Evolutionary conservation across 2,797 vertebrate species (phyloP).

Genomic region (Platalea minor): DNA sequence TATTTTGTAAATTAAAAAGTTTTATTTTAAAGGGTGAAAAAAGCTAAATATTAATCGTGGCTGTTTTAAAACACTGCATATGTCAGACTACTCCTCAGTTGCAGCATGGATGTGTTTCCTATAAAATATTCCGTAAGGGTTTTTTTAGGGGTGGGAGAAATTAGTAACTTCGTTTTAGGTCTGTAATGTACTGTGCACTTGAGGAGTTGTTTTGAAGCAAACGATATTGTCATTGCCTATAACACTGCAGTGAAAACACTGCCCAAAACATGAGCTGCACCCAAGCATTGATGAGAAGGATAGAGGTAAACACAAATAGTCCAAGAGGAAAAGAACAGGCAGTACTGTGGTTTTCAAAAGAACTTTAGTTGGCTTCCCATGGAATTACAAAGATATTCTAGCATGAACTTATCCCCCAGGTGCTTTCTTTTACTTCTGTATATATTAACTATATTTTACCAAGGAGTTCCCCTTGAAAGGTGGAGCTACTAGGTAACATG

Average conservation of each 20-base stretch:
- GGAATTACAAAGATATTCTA: background rate
- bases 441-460: background rate
- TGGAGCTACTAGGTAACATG: background rate
- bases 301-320: background rate
- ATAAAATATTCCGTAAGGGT: background rate
- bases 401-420: background rate
- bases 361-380: background rate
- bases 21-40: constrained; percentile 24
- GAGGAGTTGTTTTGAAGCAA: background rate
- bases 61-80: background rate
- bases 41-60: background rate
- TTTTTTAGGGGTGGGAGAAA: background rate
- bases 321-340: background rate
- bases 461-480: background rate
- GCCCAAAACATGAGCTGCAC: background rate
- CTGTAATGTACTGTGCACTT: background rate
- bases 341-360: background rate
- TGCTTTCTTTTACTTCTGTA: background rate
- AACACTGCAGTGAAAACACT: background rate
- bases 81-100: background rate
- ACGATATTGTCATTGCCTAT: background rate
- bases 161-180: background rate
- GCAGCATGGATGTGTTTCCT: background rate
- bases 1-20: constrained; percentile 24
- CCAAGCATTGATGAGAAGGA: background rate